phyloP scores from a whole-genome alignment of 2,113 vertebrate species.

The Geothlypis trichas region DNA sequence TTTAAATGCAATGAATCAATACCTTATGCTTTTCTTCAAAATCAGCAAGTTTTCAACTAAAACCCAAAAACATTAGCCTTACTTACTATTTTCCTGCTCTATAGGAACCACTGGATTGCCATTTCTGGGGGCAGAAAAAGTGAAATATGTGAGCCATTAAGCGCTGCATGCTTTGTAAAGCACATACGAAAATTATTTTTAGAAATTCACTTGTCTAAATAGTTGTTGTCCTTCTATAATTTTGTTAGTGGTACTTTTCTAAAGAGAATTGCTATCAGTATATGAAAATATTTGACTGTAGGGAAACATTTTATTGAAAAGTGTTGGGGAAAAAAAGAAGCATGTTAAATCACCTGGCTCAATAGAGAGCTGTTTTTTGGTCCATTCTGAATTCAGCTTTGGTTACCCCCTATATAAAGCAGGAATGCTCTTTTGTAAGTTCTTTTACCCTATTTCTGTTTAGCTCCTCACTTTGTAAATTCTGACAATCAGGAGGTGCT shows the following conservation, averaged over 20 bases:
- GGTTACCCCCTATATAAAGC: neutral
- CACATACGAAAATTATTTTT: neutral
- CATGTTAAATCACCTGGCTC: neutral
- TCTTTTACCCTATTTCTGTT: neutral
- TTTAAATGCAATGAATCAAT: neutral
- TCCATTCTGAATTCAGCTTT: neutral
- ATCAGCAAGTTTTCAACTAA: neutral
- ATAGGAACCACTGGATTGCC: slow-evolving; percentile 82
- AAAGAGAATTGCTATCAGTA: neutral
- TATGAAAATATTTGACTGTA: neutral
- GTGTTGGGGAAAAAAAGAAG: neutral
- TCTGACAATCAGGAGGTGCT: neutral
- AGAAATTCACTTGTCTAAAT: neutral
- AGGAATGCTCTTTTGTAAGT: neutral
- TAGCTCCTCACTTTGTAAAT: neutral
- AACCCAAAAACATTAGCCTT: neutral
- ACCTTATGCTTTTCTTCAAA: neutral
- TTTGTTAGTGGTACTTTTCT: neutral
- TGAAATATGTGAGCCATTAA: slow-evolving; percentile 37
- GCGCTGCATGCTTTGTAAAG: slow-evolving; percentile 15
- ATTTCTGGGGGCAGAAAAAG: slow-evolving; percentile 78
- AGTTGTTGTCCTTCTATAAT: neutral
- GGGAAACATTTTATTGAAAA: neutral
- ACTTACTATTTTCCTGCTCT: slow-evolving; percentile 83
- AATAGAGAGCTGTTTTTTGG: neutral